Conservation (phyloP, 2,113 vertebrate genomes). For the Smithornis capensis region DNA sequence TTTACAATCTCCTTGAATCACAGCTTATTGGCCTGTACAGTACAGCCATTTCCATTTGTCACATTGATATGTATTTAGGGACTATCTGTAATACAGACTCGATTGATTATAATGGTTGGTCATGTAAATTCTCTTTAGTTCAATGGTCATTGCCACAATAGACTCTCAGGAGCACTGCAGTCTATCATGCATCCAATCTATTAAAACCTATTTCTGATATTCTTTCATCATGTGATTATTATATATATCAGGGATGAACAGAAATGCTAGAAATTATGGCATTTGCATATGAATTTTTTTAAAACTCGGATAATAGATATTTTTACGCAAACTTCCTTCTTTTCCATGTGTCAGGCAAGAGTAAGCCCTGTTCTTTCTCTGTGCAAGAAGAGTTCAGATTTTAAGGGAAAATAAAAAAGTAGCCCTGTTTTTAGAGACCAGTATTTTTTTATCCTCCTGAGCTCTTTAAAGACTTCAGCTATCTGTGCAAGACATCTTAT, state of each 20-base stretch:
- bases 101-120: conserved; percentile 20
- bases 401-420: background rate
- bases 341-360: background rate
- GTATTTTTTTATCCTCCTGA: background rate
- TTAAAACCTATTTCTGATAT: background rate
- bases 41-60: conserved; percentile 33
- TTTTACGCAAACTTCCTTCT: background rate
- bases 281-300: background rate
- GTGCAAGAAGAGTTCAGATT: background rate
- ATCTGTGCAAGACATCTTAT: background rate
- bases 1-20: conserved; percentile 20
- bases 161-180: conserved; percentile 9
- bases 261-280: background rate
- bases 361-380: background rate
- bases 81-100: conserved; percentile 11
- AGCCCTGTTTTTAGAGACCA: background rate
- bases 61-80: conserved; percentile 27
- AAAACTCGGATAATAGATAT: background rate
- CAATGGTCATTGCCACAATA: conserved; percentile 5
- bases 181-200: background rate
- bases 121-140: conserved; percentile 45
- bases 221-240: background rate
- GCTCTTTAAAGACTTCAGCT: background rate
- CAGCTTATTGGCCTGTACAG: background rate
- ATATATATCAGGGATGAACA: background rate